Conservation (phyloP, 2,113 vertebrate species). For the Hemiprocne comata region DNA sequence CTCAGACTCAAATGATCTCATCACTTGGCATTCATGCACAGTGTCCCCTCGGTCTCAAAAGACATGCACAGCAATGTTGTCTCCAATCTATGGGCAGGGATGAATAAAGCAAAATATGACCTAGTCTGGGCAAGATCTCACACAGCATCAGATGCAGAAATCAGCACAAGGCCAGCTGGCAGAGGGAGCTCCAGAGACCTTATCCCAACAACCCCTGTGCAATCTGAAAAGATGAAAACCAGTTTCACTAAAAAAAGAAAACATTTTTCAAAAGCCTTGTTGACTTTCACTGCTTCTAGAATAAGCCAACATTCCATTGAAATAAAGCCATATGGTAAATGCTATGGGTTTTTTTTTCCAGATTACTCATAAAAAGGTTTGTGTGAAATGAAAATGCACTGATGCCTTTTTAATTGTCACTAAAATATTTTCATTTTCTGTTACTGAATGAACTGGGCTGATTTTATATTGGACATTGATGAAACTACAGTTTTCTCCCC, state of each 20-base stretch:
- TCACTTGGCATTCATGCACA: neutral
- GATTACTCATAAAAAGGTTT: neutral
- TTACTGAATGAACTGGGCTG: neutral
- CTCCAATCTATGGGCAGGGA: neutral
- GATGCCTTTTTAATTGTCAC: neutral
- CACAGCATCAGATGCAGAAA: neutral
- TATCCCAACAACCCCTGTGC: neutral
- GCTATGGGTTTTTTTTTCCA: neutral
- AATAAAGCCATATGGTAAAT: slow-evolving; percentile 9
- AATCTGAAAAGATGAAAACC: neutral
- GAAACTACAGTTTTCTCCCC: neutral
- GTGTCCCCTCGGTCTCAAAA: neutral
- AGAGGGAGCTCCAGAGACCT: neutral
- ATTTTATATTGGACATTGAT: neutral
- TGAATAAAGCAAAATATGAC: neutral
- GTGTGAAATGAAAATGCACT: neutral
- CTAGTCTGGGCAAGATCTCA: neutral
- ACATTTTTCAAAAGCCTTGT: neutral
- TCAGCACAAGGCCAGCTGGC: neutral
- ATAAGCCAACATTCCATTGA: neutral
- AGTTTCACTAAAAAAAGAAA: neutral
- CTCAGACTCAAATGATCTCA: neutral
- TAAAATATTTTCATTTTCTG: neutral
- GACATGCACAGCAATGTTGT: neutral
- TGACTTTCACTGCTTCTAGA: neutral